These are phyloP conservation scores for Schrankia costaestrigalis DNA, from an alignment of 2,888 invertebrate species.

Conservation along the genomic window DNA sequence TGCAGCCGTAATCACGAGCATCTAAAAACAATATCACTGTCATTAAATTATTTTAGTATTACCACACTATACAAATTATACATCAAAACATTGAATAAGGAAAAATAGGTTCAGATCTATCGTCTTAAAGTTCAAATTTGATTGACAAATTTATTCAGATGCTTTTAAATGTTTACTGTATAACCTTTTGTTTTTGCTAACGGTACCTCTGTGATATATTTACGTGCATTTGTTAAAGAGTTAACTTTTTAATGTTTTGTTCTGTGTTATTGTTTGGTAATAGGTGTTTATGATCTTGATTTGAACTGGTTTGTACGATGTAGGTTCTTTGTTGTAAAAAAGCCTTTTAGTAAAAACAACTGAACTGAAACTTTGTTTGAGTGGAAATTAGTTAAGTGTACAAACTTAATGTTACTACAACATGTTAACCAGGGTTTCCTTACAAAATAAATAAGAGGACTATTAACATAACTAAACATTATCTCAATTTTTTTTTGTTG, in stretches of 20 bases:
- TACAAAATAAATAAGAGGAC: too few species aligned
- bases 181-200: constrained; percentile 45
- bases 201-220: constrained; percentile 39
- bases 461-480: too few species aligned
- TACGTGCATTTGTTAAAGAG: constrained; percentile 14
- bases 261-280: constrained; percentile 9
- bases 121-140: constrained; percentile 15
- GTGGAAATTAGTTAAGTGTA: too few species aligned
- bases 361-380: too few species aligned
- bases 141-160: constrained; percentile 2
- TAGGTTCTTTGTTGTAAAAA: too few species aligned
- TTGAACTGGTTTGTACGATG: too few species aligned
- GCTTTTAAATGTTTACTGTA: constrained; percentile 16
- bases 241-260: constrained; percentile 11
- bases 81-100: constrained; percentile 1
- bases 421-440: too few species aligned
- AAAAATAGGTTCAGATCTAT: neutral
- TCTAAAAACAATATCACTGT: constrained; percentile 41
- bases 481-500: too few species aligned
- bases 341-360: too few species aligned
- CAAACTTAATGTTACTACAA: too few species aligned
- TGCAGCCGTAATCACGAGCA: constrained; percentile 40
- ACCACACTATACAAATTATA: constrained; percentile 28
- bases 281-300: constrained; percentile 8
- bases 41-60: constrained; percentile 53